phyloP scores from a whole-genome alignment of 1,140 invertebrate genomes.

The Pseudomyrmex dendroicus region DNA sequence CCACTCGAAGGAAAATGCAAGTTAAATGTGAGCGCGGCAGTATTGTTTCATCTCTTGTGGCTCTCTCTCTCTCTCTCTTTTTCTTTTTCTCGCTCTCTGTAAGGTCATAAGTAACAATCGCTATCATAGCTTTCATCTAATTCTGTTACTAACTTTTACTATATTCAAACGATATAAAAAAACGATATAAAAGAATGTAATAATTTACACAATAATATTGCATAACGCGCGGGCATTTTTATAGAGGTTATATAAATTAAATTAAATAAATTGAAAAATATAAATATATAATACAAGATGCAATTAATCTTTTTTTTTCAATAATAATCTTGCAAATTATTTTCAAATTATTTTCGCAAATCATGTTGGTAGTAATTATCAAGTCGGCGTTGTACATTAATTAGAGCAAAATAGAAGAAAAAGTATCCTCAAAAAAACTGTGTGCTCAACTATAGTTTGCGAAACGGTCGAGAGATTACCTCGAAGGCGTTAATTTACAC shows the following conservation, averaged over 20 bases:
- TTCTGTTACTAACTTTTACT: neutral
- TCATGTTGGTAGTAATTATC: neutral
- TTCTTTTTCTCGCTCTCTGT: neutral
- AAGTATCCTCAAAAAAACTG: neutral
- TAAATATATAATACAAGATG: too few relatives aligned
- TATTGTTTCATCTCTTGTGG: slow-evolving; percentile 46
- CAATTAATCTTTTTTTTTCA: too few relatives aligned
- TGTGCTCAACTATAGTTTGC: slow-evolving; percentile 27
- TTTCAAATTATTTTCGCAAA: slow-evolving; percentile 5
- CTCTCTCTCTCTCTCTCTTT: neutral
- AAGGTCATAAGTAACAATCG: slow-evolving; percentile 42
- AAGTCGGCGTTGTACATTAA: slow-evolving; percentile 11
- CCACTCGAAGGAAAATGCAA: slow-evolving; percentile 66
- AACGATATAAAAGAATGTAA: neutral
- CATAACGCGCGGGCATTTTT: slow-evolving; percentile 2
- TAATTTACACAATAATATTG: slow-evolving; percentile 21
- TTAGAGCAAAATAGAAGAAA: too few relatives aligned
- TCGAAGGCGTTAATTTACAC: slow-evolving; percentile 21
- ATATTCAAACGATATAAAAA: too few relatives aligned
- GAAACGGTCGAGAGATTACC: slow-evolving; percentile 15
- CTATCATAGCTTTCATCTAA: slow-evolving; percentile 21
- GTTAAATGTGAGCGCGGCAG: slow-evolving; percentile 21
- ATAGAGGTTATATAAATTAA: neutral
- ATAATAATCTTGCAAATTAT: too few relatives aligned
- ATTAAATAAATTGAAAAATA: slow-evolving; percentile 11